Percentiles rank a stretch among this genome's conserved stretches.
phyloP scores from a whole-genome alignment of 2,797 vertebrate species.

The Gymnoscopelus microlampas region DNA sequence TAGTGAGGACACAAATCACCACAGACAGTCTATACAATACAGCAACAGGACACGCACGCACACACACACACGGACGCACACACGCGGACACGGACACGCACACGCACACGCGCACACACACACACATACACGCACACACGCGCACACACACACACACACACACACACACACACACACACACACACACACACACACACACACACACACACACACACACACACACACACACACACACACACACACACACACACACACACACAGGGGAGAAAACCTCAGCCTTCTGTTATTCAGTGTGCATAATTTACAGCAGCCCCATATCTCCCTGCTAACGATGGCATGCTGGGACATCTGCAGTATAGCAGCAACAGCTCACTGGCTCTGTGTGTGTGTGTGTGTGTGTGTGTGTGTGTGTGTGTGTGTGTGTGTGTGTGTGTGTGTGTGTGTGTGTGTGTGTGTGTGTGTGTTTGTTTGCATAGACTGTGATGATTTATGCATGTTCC shows the following conservation, averaged over 20 bases:
- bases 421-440: constrained; percentile 29
- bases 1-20: constrained; percentile 33
- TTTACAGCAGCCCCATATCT: constrained; percentile 84
- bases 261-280: constrained; percentile 75
- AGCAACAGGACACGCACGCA: constrained; percentile 1
- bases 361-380: constrained; percentile 70
- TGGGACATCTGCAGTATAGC: constrained; percentile 78
- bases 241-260: constrained; percentile 41
- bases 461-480: too few species aligned
- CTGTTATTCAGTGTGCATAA: constrained; percentile 81
- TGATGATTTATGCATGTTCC: too few species aligned
- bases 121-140: constrained; percentile 50
- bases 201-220: constrained; percentile 1
- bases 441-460: neutral
- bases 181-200: constrained; percentile 34
- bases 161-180: constrained; percentile 52
- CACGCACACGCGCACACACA: constrained; percentile 10
- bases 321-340: constrained; percentile 78
- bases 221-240: constrained; percentile 27
- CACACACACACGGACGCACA: neutral
- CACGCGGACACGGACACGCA: too few species aligned
- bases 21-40: constrained; percentile 34
- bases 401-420: constrained; percentile 35
- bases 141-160: constrained; percentile 36
- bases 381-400: constrained; percentile 36